phyloP scores from a whole-genome alignment of 2,113 vertebrate genomes.

The Halcyon malimbica region DNA sequence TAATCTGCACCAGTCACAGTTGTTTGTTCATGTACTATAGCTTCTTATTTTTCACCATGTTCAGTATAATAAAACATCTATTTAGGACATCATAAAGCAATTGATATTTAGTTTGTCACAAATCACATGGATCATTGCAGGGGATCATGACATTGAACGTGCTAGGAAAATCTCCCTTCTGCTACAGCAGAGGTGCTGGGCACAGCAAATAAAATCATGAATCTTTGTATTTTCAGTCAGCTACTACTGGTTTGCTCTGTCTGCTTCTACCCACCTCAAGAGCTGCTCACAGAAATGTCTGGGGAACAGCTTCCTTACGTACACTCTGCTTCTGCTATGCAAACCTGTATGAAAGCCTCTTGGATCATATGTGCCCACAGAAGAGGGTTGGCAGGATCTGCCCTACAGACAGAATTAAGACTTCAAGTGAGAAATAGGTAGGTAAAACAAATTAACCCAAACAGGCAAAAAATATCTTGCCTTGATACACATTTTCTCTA shows the following conservation, averaged over 20 bases:
- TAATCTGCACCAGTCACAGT: not conserved
- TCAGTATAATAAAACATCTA: not conserved
- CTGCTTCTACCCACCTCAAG: not conserved
- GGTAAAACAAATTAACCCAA: conserved; percentile 28
- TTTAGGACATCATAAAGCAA: not conserved
- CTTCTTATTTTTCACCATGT: not conserved
- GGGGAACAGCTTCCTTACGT: not conserved
- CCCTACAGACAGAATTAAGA: conserved; percentile 30
- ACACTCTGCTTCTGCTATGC: not conserved
- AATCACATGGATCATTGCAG: not conserved
- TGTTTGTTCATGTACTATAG: not conserved
- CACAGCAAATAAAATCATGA: not conserved
- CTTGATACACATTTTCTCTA: conserved; percentile 5
- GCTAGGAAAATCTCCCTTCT: not conserved
- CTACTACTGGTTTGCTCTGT: not conserved
- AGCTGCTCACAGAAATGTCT: not conserved
- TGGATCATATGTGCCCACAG: not conserved
- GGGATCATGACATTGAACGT: not conserved
- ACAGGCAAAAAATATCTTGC: conserved; percentile 25
- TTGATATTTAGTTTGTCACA: not conserved
- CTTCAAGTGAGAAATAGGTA: conserved; percentile 5
- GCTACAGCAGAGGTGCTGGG: not conserved
- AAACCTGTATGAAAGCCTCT: not conserved
- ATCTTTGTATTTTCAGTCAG: not conserved
- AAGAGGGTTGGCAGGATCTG: conserved; percentile 2